phyloP scores from a whole-genome alignment of 2,113 vertebrate species.

The Siniperca chuatsi region DNA sequence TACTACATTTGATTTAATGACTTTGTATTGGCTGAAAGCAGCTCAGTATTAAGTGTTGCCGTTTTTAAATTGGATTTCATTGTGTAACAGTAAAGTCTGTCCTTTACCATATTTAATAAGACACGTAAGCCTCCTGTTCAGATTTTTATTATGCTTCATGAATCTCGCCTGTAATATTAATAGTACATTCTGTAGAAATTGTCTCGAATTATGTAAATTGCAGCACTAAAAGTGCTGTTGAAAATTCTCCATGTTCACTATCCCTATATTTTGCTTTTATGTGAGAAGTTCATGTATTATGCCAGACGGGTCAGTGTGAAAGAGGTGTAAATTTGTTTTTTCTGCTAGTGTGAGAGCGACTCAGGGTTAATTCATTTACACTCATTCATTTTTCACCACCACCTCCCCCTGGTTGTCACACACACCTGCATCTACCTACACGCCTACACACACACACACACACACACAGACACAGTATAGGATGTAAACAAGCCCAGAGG shows the following conservation, averaged over 20 bases:
- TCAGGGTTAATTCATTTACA: slow-evolving; percentile 61
- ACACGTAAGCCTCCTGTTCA: not conserved
- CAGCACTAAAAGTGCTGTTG: not conserved
- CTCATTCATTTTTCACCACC: slow-evolving; percentile 43
- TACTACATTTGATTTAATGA: not conserved
- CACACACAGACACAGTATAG: slow-evolving; percentile 24
- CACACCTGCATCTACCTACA: slow-evolving; percentile 42
- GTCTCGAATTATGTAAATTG: slow-evolving; percentile 24
- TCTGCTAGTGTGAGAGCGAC: slow-evolving; percentile 29
- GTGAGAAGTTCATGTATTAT: slow-evolving; percentile 43
- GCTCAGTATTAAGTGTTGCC: not conserved
- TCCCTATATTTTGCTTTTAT: slow-evolving; percentile 13
- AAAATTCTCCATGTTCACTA: not conserved
- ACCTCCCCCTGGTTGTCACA: slow-evolving; percentile 32
- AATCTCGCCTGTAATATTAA: slow-evolving; percentile 13
- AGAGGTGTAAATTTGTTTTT: slow-evolving; percentile 62
- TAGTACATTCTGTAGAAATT: slow-evolving; percentile 2
- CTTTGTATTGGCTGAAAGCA: not conserved
- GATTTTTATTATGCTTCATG: slow-evolving; percentile 15
- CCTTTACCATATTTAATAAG: slow-evolving; percentile 5
- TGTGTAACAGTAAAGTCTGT: not conserved
- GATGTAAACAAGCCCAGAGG: slow-evolving; percentile 45
- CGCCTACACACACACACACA: not conserved
- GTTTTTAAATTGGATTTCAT: not conserved
- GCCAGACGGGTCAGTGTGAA: slow-evolving; percentile 44